Evolutionary conservation across 2,797 vertebrate species (phyloP), one percentile per base, ranked within the genome.

Genomic region (Sebastes cheni): DNA sequence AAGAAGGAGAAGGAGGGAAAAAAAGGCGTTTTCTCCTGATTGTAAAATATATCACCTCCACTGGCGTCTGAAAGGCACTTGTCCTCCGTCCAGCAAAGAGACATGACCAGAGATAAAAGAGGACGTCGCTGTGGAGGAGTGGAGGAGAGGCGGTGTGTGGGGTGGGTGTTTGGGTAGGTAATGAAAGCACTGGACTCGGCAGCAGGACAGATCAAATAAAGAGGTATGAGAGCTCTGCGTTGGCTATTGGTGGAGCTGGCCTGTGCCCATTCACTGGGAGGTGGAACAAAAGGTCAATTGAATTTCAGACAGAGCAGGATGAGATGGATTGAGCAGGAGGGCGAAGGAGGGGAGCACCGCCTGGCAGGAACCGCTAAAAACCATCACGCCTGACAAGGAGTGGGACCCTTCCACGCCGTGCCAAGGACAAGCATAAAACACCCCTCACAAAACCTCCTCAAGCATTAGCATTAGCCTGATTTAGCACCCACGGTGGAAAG

Each of bases 271-370:
- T 90, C 83, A 80, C 88, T 83, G 82, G 4, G 86, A 89, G 87
- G 85, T 90, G 80, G 90, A 93, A 94, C 92, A 93, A 94, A 95
- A 92, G 92, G 92, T 93, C 92, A 93, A 93, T 89, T 91, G 86
- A 91, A 93, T 94, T 93, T 91, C 83, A 90, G 90, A 86, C 86
- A 74, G 80, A 86, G 88, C 82, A 64, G 79, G 70, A 72, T 12
- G 88, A 93, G 91, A 93, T 88, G 89, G 90, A 94, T 93, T 86
- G 79, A 77, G 71, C 67, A 65, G 61, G 50, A 64, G 60, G 69
- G 73, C 6, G 79, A 42, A 58, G 81, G 64, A 68, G 75, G 73
- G 54, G 58, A 20, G 52, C 71, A 29, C 56, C 67, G 73, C 74
- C 89, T 89, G 88, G 89, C 89, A 90, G 80, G 74, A 75, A 77